Conservation (phyloP, 2,797 vertebrate genomes). For the Brotula barbata region DNA sequence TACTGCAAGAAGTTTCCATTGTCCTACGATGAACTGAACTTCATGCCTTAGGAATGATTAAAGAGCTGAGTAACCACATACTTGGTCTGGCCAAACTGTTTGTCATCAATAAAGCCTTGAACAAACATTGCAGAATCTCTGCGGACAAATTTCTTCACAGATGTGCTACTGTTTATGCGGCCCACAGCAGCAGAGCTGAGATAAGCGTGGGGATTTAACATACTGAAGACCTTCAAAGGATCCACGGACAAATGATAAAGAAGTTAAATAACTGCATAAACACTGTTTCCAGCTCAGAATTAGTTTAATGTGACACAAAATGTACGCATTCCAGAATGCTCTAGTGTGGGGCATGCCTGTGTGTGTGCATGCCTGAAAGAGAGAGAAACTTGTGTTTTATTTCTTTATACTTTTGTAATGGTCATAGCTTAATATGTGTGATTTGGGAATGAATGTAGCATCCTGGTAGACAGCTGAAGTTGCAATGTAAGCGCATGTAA, state of each 20-base stretch:
- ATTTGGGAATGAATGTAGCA: too few species aligned
- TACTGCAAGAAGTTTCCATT: constrained; percentile 22
- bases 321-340: too few species aligned
- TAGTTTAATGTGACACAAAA: too few species aligned
- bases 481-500: too few species aligned
- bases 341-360: too few species aligned
- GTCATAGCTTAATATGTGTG: too few species aligned
- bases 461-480: too few species aligned
- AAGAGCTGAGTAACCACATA: constrained; percentile 27
- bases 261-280: constrained; percentile 7
- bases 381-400: too few species aligned
- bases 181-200: constrained; percentile 23
- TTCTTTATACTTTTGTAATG: too few species aligned
- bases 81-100: constrained; percentile 21
- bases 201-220: constrained; percentile 24
- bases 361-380: too few species aligned
- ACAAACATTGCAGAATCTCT: constrained; percentile 50
- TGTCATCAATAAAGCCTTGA: constrained; percentile 48
- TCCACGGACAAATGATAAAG: background rate
- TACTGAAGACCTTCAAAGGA: constrained; percentile 6
- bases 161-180: constrained; percentile 45
- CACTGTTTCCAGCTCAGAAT: too few species aligned
- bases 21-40: constrained; percentile 6
- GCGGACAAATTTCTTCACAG: constrained; percentile 37
- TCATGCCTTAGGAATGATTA: constrained; percentile 22